Evolutionary conservation across 2,888 invertebrate genomes (phyloP).

Genomic region (Marronus borbonicus): DNA sequence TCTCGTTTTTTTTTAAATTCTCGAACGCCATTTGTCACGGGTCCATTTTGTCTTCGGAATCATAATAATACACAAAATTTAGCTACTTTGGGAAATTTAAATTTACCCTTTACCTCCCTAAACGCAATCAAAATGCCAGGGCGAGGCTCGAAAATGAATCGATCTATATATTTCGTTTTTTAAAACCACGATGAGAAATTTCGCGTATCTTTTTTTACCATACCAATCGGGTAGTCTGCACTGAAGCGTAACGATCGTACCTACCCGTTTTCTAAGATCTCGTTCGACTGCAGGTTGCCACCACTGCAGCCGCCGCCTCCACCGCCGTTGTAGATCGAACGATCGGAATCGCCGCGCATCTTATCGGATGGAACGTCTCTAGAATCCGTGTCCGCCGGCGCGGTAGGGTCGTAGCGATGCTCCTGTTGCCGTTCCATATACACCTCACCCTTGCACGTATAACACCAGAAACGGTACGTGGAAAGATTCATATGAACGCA

Average conservation of each 20-base stretch:
- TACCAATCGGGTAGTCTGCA: no score
- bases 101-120: no score
- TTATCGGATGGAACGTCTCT: conserved; percentile 49
- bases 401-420: conserved; percentile 59
- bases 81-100: no score
- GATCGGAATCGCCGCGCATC: conserved; percentile 13
- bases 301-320: not conserved
- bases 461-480: conserved; percentile 91
- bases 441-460: conserved; percentile 88
- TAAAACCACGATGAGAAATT: no score
- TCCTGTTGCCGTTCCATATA: conserved; percentile 67
- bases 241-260: not conserved
- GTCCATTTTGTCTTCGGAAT: no score
- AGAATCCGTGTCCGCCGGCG: conserved; percentile 59
- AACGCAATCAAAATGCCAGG: no score
- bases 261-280: conserved; percentile 15
- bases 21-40: no score
- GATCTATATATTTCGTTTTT: no score
- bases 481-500: conserved; percentile 89
- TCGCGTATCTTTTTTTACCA: no score
- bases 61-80: no score
- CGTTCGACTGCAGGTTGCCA: not conserved
- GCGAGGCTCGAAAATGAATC: no score
- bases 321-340: conserved; percentile 15
- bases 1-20: no score